Base-by-base conservation (phyloP, 2,888 invertebrate genomes). In the Uloborus plumipes region DNA sequence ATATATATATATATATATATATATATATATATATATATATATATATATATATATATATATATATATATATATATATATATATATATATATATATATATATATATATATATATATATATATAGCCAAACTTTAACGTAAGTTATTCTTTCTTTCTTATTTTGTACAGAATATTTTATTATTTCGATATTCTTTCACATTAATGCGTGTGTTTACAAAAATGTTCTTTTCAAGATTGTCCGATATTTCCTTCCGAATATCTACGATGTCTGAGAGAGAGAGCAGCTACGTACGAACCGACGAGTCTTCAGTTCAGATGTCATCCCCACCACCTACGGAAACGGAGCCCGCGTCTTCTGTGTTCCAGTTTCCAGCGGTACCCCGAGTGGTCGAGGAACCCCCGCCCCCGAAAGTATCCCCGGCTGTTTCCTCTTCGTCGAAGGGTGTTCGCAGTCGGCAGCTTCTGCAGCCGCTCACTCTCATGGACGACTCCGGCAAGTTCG, bases 211-310 rank as follows among this genome's bases (percentile, higher is more conserved):
- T 39, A 6, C 11, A 11, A 39, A 39, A 1, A 39, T 39, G 16
- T 61, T 51, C 13, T 18, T n/a, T 64, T 78, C 13, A 26, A 83
- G 83, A 73, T 58, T 77, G 77, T 83, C 83, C 14, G 83, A 83
- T 31, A 75, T 83, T 20, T 83, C 83, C 7, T 50, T 77, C n/a
- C 61, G 83, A 15, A 26, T 83, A 13, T 72, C 83, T 16, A 83
- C 83, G 22, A 75, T 83, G 76, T 83, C 83, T 50, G 83, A 83
- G 64, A 72, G 77, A 62, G 82, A 82, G 71, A 76, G 76, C 77
- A 83, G 83, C 75, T 83, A 83, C 83, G 83, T 64, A 16, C 59
- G 77, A 53, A 83, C 83, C 7, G 83, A 83, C 67, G 83, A 83
- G 22, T 83, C 83, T 26, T 83, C 83, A 18, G 77, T 83, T 18